Evolutionary conservation across 2,113 vertebrate species (phyloP), one percentile per base, ranked within the genome.

Genomic region (Lophius piscatorius): DNA sequence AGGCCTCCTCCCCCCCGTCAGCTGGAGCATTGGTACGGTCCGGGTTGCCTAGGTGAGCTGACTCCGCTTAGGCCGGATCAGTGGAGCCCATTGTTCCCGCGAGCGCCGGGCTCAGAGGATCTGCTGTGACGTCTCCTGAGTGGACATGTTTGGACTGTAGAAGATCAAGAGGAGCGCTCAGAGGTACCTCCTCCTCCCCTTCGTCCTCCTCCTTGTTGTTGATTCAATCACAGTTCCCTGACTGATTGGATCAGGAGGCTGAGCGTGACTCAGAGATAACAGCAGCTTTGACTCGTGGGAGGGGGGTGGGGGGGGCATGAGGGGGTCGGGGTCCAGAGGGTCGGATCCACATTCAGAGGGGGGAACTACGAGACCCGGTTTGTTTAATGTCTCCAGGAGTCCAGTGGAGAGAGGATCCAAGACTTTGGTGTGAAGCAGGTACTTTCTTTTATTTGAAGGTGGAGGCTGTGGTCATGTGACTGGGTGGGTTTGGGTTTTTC

Each of bases 31-130:
- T 91, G 89, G 90, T 85, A 76, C 10, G 7, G 41, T 60, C 89
- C 67, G 9, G 49, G 84, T 82, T 80, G 74, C 78, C 86, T 83
- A 86, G 88, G 88, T 90, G 87, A 89, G 87, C 60, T 68, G 62
- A 76, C 71, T 45, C 50, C 56, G 74, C 70, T 78, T 59, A 79
- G 87, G 78, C 86, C 82, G 9, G 70, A 76, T 64, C 78, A 78
- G 72, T 68, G 76, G 65, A 78, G 75, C 46, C 35, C 70, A 76
- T 89, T 90, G 89, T 90, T 77, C 79, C 70, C 70, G 60, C 70
- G 63, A 56, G 80, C 76, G 79, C 75, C 69, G 51, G 9, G 36
- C 52, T 34, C 41, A 54, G 63, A 56, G 79, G 61, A 18, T 58
- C 47, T 24, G 39, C 31, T 28, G 13, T 26, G 18, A 2, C 22